Evolutionary conservation across 1,140 invertebrate species (phyloP), one percentile per base, ranked within the genome.

Genomic region (Thalassaphorura encarpata): DNA sequence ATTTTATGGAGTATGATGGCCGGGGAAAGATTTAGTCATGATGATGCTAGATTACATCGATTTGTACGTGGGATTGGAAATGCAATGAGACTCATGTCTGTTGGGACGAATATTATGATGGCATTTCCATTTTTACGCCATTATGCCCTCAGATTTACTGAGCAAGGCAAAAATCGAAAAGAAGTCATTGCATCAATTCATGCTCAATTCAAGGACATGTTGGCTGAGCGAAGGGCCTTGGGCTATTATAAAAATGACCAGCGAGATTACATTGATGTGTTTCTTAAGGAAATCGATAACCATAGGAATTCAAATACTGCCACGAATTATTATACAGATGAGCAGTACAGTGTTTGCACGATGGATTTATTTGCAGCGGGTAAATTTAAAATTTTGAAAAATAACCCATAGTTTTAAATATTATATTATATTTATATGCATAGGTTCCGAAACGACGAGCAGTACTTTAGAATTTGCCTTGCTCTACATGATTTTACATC

Each of bases 401-500:
- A n/a, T n/a, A n/a, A n/a, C n/a, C n/a, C n/a, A n/a, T n/a, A n/a
- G n/a, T n/a, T n/a, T n/a, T n/a, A n/a, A n/a, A n/a, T n/a, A 36
- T 36, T n/a, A 36, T 36, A 11, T 36, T n/a, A n/a, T 33, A 52
- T 24, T 52, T 8, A 42, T 52, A n/a, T 81, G 87, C 71, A 85
- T 84, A 26, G 86, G 85, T 1, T 83, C 85, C 0, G 60, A 62
- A 27, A 65, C 63, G 16, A 65, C 60, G 23, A 50, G 55, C 19
- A 65, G 63, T 42, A 63, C 63, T 4, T 36, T 65, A 15, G 67
- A 71, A 13, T 78, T 77, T 70, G 62, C 73, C 1, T 56, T 78
- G 13, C 61, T 78, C 2, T 70, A 73, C 45, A 66, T 78, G 40
- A 57, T 76, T 8, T 66, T 70, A 29, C 58, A 78, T 63, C 73